Evolutionary conservation across 2,113 vertebrate species (phyloP).

Genomic region (Cichladusa arquata): DNA sequence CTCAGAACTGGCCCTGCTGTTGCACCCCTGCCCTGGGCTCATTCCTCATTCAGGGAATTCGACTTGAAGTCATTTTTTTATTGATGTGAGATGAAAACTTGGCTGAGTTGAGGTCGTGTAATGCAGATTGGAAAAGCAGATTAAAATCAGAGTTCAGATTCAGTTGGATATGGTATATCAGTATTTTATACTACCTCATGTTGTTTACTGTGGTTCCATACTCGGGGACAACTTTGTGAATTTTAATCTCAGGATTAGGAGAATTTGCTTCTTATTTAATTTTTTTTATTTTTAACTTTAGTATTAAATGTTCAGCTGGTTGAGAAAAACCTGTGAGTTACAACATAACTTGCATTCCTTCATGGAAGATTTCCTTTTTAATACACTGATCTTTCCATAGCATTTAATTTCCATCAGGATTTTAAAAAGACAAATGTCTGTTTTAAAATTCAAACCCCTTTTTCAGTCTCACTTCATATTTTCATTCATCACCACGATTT

Average conservation of each 20-base stretch:
- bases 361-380: neutral
- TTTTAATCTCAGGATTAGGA: neutral
- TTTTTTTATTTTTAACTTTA: neutral
- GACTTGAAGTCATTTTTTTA: neutral
- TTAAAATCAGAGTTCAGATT: neutral
- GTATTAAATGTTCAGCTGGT: neutral
- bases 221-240: neutral
- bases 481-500: neutral
- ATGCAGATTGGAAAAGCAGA: slow-evolving; percentile 23
- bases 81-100: neutral
- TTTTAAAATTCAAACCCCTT: neutral
- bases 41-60: neutral
- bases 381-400: neutral
- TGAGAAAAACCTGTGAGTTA: neutral
- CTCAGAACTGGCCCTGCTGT: neutral
- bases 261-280: neutral
- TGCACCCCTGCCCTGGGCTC: neutral
- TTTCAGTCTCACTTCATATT: neutral
- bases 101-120: neutral
- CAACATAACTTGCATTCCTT: neutral
- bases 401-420: neutral
- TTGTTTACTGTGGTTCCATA: neutral
- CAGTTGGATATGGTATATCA: neutral
- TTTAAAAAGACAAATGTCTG: neutral
- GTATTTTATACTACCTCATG: neutral